phyloP scores from a whole-genome alignment of 2,888 invertebrate genomes.

The Petrophora chlorosata region DNA sequence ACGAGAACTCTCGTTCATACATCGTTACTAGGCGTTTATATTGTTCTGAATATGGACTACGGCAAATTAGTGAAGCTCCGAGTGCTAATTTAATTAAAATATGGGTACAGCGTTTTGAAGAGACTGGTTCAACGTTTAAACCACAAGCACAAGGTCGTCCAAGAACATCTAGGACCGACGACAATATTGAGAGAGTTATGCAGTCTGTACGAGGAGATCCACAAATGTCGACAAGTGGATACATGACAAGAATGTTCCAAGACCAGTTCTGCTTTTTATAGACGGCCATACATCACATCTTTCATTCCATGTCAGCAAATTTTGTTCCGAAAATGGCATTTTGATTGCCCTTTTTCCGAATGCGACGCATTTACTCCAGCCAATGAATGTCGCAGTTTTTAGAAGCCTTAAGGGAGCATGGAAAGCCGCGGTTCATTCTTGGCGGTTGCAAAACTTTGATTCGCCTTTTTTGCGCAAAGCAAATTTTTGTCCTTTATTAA shows the following conservation, averaged over 20 bases:
- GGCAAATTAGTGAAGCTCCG: no score
- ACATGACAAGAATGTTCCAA: not conserved
- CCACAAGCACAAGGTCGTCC: no score
- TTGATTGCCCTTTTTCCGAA: not conserved
- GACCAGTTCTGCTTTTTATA: not conserved
- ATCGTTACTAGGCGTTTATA: no score
- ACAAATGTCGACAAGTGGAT: not conserved
- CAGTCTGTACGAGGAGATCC: no score
- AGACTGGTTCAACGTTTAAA: no score
- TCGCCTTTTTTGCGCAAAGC: not conserved
- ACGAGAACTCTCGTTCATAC: no score
- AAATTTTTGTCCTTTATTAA: not conserved
- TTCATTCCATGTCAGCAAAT: not conserved
- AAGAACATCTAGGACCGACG: no score
- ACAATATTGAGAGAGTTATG: no score
- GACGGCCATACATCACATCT: not conserved
- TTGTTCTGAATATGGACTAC: no score
- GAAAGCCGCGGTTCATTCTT: not conserved
- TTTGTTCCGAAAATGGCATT: not conserved
- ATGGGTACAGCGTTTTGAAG: no score
- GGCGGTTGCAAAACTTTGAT: not conserved
- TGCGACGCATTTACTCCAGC: not conserved
- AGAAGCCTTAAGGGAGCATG: not conserved
- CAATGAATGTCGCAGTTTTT: not conserved
- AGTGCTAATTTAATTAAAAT: no score